These are phyloP conservation scores for Apoderus coryli DNA, from an alignment of 2,888 invertebrate genomes.

Conservation along the genomic window DNA sequence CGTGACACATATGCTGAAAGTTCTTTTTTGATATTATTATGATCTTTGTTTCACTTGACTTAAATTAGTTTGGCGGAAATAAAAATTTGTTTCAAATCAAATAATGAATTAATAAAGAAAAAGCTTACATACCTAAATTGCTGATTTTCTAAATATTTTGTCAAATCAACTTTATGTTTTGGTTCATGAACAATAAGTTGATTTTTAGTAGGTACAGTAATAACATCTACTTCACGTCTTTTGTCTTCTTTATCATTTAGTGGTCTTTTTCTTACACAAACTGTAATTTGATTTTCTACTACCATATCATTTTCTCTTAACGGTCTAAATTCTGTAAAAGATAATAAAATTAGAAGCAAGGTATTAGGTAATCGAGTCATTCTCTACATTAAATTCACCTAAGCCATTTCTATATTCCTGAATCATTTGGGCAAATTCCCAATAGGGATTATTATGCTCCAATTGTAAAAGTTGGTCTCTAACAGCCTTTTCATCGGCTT, in stretches of 20 bases:
- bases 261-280: constrained; percentile 90
- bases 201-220: constrained; percentile 88
- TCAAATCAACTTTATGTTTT: constrained; percentile 91
- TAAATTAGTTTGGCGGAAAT: too few relatives aligned
- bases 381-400: too few relatives aligned
- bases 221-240: constrained; percentile 89
- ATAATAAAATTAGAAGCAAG: too few relatives aligned
- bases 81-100: too few relatives aligned
- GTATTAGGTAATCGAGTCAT: too few relatives aligned
- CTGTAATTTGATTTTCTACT: constrained; percentile 91
- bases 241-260: constrained; percentile 79
- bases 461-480: constrained; percentile 68
- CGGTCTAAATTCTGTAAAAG: constrained; percentile 29
- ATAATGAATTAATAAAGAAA: background rate
- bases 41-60: too few relatives aligned
- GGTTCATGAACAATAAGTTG: constrained; percentile 79
- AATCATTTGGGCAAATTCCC: constrained; percentile 96
- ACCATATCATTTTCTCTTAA: constrained; percentile 63
- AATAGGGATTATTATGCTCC: constrained; percentile 85
- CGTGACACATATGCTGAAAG: too few relatives aligned
- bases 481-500: constrained; percentile 82
- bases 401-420: constrained; percentile 50
- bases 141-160: constrained; percentile 96
- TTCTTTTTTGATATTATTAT: too few relatives aligned
- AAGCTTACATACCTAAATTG: constrained; percentile 30